Evolutionary conservation across 92 coral and sea anemone genomes (phyloP).

Genomic region (Palythoa grandiflora): DNA sequence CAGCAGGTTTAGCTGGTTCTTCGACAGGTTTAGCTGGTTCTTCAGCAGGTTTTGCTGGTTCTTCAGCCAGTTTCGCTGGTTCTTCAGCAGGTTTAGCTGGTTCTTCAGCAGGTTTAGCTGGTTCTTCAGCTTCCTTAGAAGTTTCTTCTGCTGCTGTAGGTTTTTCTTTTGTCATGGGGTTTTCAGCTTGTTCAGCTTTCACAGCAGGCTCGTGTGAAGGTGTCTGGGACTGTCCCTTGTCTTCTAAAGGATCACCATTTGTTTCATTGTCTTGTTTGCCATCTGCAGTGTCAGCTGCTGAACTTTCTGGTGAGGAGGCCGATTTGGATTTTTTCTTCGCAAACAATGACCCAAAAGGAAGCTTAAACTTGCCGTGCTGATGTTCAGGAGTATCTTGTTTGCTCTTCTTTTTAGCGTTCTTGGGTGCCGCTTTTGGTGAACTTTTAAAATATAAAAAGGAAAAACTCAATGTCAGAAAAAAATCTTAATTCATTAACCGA

Average conservation of each 20-base stretch:
- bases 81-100: conserved; percentile 12
- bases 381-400: conserved; percentile 26
- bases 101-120: conserved; percentile 29
- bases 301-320: background rate
- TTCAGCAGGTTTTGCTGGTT: background rate
- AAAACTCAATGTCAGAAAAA: background rate
- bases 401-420: conserved; percentile 33
- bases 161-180: background rate
- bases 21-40: background rate
- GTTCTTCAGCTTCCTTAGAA: background rate
- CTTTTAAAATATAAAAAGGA: background rate
- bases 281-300: conserved; percentile 16
- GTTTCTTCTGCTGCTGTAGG: background rate
- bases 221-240: background rate
- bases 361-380: conserved; percentile 50
- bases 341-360: conserved; percentile 55
- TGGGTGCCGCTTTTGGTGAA: background rate
- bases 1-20: background rate
- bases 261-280: conserved; percentile 22
- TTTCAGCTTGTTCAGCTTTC: conserved; percentile 6
- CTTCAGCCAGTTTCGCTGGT: conserved; percentile 15
- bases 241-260: background rate
- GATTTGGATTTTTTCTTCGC: conserved; percentile 48
- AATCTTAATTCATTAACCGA: background rate
- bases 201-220: background rate